Percentiles rank a stretch among this genome's conserved stretches.
Evolutionary conservation across 2,888 invertebrate species (phyloP).

Genomic region (Drosophila birchii): DNA sequence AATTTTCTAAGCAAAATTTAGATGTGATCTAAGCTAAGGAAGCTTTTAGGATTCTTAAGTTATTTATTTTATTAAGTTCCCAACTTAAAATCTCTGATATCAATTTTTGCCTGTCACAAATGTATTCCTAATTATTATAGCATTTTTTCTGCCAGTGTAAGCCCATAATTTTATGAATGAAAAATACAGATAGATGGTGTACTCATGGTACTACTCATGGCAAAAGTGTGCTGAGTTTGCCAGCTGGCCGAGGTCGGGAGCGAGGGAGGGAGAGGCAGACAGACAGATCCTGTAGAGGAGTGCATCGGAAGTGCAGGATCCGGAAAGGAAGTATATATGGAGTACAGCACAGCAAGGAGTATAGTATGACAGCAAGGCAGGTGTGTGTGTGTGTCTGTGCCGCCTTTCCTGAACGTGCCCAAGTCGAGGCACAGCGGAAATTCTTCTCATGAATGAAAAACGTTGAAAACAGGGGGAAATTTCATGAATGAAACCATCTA

Average conservation of each 20-base stretch:
- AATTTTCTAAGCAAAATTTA: not conserved
- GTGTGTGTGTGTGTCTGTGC: conserved; percentile 3
- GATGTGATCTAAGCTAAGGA: not conserved
- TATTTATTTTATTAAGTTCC: not conserved
- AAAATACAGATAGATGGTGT: conserved; percentile 14
- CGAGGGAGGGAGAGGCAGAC: not conserved
- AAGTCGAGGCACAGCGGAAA: conserved; percentile 22
- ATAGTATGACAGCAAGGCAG: conserved; percentile 27
- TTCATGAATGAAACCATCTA: conserved; percentile 36
- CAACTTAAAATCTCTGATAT: not conserved
- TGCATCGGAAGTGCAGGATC: conserved; percentile 45
- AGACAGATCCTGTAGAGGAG: conserved; percentile 10
- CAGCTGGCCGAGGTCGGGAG: conserved; percentile 20
- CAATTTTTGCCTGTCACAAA: rapidly evolving
- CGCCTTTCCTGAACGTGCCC: conserved; percentile 14
- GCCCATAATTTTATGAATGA: conserved; percentile 20
- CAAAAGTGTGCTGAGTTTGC: conserved; percentile 42
- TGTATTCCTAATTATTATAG: too few relatives aligned
- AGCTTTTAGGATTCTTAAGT: not conserved
- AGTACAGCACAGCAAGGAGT: not conserved
- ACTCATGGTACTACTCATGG: conserved; percentile 13
- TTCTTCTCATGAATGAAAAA: conserved; percentile 45
- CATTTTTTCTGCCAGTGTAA: conserved; percentile 3
- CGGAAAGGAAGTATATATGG: conserved; percentile 21
- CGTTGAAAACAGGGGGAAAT: not conserved